Evolutionary conservation across 2,888 invertebrate species (phyloP).

Genomic region (Ariolimax columbianus): DNA sequence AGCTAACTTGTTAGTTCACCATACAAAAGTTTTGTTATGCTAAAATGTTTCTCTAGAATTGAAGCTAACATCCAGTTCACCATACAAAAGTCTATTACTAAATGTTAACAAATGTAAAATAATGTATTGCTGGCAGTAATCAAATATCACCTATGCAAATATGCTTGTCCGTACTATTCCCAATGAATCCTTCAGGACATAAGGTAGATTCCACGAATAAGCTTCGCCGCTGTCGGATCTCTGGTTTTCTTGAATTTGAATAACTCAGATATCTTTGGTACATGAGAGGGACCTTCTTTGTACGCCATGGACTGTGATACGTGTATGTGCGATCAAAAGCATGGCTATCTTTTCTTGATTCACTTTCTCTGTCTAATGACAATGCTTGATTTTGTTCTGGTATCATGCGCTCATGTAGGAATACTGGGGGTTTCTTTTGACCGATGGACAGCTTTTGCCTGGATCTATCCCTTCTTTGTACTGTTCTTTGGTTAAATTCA

Average conservation of each 20-base stretch:
- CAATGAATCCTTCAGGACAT: slow-evolving; percentile 45
- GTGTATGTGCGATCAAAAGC: slow-evolving; percentile 29
- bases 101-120: no score
- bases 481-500: neutral
- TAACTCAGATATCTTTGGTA: slow-evolving; percentile 20
- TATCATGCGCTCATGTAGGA: neutral
- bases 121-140: neutral
- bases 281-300: neutral
- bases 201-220: neutral
- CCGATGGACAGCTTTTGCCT: neutral
- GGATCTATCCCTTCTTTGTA: neutral
- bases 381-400: slow-evolving; percentile 18
- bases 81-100: neutral
- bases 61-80: no score
- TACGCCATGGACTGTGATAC: slow-evolving; percentile 27
- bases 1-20: no score
- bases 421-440: slow-evolving; percentile 1
- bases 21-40: no score
- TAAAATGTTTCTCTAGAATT: no score
- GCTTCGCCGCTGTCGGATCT: neutral
- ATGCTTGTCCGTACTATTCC: neutral
- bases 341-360: neutral
- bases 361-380: neutral
- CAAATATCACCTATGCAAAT: slow-evolving; percentile 47
- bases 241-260: neutral